Percentiles rank a stretch among this genome's conserved stretches.
Evolutionary conservation across 1,140 invertebrate genomes (phyloP).

Genomic region (Drosophila lowei): DNA sequence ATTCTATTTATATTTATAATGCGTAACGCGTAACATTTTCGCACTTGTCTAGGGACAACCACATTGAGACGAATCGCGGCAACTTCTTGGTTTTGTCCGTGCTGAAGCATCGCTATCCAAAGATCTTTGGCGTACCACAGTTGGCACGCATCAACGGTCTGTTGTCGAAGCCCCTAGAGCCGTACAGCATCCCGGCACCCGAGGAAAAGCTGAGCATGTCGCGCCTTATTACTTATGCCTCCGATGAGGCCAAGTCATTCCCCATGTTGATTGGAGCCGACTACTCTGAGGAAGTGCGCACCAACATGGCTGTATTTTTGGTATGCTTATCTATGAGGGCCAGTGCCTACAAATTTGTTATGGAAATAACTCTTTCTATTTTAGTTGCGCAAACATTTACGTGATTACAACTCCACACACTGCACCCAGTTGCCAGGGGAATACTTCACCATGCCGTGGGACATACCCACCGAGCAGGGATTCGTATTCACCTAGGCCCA

Average conservation of each 20-base stretch:
- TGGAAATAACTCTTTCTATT: conserved; percentile 63
- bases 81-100: conserved; percentile 92
- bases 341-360: too few relatives aligned
- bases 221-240: conserved; percentile 85
- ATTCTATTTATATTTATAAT: neutral
- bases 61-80: conserved; percentile 92
- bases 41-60: conserved; percentile 83
- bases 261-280: conserved; percentile 87
- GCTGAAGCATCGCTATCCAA: conserved; percentile 90
- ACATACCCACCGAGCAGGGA: conserved; percentile 80
- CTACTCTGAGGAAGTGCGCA: conserved; percentile 84
- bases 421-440: conserved; percentile 90
- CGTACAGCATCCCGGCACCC: conserved; percentile 43
- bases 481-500: conserved; percentile 79
- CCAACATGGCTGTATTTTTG: conserved; percentile 86
- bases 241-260: conserved; percentile 85
- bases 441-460: conserved; percentile 87
- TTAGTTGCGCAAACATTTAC: conserved; percentile 91
- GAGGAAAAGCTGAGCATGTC: conserved; percentile 84
- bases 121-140: conserved; percentile 86
- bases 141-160: conserved; percentile 60
- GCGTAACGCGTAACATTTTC: neutral
- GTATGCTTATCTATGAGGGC: conserved; percentile 79
- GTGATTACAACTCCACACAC: conserved; percentile 93
- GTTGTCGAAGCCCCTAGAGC: conserved; percentile 70